Evolutionary conservation across 2,113 vertebrate genomes (phyloP).

Genomic region (Marcusenius ussheri): DNA sequence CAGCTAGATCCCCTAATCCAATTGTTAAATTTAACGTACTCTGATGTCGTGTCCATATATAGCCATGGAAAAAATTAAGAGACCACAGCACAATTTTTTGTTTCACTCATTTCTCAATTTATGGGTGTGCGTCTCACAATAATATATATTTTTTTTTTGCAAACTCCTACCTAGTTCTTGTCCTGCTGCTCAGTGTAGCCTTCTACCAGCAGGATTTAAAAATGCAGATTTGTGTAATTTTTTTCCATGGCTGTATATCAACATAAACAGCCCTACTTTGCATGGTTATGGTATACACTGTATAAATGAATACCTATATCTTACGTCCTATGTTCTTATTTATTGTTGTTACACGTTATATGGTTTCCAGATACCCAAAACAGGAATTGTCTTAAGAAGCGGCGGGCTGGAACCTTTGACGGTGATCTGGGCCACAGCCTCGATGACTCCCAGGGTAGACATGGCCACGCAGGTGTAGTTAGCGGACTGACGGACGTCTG

Average conservation of each 20-base stretch:
- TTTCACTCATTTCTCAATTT: too few relatives aligned
- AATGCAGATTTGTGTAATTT: background rate
- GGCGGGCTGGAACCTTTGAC: conserved; percentile 81
- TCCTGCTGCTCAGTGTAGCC: too few relatives aligned
- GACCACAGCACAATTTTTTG: too few relatives aligned
- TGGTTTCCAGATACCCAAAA: background rate
- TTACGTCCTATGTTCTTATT: background rate
- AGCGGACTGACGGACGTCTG: conserved; percentile 94
- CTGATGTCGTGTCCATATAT: background rate
- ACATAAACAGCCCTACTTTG: background rate
- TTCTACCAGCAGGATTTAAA: background rate
- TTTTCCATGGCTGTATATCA: background rate
- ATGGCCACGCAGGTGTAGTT: conserved; percentile 98
- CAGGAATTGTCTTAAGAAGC: background rate
- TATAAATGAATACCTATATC: background rate
- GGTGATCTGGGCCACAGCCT: conserved; percentile 95
- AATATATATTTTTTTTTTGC: too few relatives aligned
- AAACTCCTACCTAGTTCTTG: too few relatives aligned
- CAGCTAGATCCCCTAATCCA: background rate
- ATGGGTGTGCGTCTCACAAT: too few relatives aligned
- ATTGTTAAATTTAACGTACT: background rate
- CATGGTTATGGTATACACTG: background rate
- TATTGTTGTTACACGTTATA: background rate
- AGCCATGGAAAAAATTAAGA: background rate
- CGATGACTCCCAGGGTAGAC: conserved; percentile 97